Evolutionary conservation across 1,140 invertebrate genomes (phyloP).

Genomic region (Paraescarpia echinospica): DNA sequence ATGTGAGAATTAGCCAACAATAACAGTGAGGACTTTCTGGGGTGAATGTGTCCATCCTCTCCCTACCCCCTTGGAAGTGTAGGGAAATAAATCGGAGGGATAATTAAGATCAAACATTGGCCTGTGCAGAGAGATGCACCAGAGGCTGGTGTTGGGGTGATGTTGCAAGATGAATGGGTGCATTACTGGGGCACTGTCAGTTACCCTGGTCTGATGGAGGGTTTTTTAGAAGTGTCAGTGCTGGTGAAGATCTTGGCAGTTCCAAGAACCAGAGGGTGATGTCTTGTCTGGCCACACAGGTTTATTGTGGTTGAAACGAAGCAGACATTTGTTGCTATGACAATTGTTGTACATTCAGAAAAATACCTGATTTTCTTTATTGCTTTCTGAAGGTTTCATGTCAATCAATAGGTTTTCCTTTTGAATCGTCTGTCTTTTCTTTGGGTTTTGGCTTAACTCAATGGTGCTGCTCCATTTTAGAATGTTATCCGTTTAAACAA

Average conservation of each 20-base stretch:
- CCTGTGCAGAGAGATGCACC: neutral
- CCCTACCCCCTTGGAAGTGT: neutral
- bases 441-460: neutral
- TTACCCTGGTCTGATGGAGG: neutral
- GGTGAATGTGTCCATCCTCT: neutral
- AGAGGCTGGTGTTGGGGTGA: neutral
- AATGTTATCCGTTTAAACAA: neutral
- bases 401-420: neutral
- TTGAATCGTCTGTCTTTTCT: neutral
- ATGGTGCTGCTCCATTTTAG: neutral
- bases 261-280: neutral
- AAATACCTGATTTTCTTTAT: neutral
- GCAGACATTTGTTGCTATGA: neutral
- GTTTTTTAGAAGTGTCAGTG: neutral
- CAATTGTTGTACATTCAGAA: neutral
- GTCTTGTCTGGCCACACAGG: neutral
- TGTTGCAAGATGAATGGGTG: neutral
- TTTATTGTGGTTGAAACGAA: neutral
- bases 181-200: neutral
- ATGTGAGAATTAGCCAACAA: neutral
- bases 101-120: neutral
- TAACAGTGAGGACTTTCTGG: neutral
- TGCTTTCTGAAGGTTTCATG: neutral
- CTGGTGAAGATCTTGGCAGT: neutral
- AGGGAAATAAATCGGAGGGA: neutral